phyloP scores from a whole-genome alignment of 2,797 vertebrate genomes.

The Phrynocephalus vlangalii region DNA sequence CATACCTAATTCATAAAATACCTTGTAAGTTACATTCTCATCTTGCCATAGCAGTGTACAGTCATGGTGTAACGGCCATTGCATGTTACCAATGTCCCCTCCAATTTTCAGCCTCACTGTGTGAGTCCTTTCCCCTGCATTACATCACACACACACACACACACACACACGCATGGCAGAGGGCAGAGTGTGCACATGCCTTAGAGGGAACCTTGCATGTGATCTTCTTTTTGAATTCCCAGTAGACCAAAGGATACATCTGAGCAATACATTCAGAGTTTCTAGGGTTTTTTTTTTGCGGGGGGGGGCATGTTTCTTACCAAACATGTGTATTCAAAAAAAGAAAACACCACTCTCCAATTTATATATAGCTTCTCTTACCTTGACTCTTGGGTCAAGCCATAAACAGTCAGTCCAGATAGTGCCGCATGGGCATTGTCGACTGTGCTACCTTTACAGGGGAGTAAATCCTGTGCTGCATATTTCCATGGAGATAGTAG shows the following conservation, averaged over 20 bases:
- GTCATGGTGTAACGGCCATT: no score
- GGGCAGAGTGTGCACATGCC: no score
- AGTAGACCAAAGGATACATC: not conserved
- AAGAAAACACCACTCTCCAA: not conserved
- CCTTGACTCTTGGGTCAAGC: slow-evolving; percentile 13
- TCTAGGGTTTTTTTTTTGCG: not conserved
- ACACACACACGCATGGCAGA: no score
- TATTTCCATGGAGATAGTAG: slow-evolving; percentile 31
- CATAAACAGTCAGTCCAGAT: slow-evolving; percentile 30
- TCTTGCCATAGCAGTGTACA: not conserved
- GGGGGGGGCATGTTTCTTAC: not conserved
- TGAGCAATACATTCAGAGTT: not conserved
- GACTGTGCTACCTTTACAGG: slow-evolving; percentile 14
- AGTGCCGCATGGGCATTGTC: slow-evolving; percentile 11
- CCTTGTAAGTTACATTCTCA: not conserved
- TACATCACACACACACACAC: no score
- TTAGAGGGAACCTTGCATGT: no score
- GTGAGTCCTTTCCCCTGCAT: no score
- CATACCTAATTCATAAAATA: not conserved
- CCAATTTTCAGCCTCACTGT: no score
- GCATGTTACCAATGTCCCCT: no score
- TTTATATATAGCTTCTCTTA: slow-evolving; percentile 2
- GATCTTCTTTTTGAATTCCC: not conserved
- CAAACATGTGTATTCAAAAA: not conserved
- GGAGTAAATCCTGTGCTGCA: not conserved